phyloP scores from a whole-genome alignment of 2,888 invertebrate species.

The Amblyteles armatorius region DNA sequence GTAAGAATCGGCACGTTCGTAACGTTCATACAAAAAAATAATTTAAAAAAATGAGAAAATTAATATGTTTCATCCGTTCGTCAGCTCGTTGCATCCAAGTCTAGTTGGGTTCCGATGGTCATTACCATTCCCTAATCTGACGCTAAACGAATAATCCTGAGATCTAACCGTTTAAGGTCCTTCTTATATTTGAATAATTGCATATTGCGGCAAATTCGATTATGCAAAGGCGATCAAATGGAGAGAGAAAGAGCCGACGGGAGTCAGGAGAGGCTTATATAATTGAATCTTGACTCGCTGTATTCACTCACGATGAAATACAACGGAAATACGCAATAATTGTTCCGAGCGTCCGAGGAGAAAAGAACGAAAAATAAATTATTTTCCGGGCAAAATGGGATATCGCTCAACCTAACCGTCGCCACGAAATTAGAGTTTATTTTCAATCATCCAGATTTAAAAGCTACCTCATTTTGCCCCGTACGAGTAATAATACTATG shows the following conservation, averaged over 20 bases:
- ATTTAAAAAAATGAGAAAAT: background rate
- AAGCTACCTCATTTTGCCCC: too few species aligned
- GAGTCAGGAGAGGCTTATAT: background rate
- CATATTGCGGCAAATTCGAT: conserved; percentile 50
- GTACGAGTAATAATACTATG: too few species aligned
- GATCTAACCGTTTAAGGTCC: conserved; percentile 33
- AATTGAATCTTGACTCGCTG: background rate
- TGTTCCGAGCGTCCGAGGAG: background rate
- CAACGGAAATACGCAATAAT: too few species aligned
- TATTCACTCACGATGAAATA: too few species aligned
- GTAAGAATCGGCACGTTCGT: background rate
- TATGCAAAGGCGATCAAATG: conserved; percentile 63
- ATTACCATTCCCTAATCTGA: conserved; percentile 14
- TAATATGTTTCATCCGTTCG: background rate
- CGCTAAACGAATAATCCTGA: conserved; percentile 56
- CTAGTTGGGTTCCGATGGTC: background rate
- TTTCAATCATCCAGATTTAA: too few species aligned
- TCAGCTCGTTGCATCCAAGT: background rate
- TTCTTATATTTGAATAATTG: conserved; percentile 64
- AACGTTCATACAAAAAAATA: background rate
- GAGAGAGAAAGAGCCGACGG: conserved; percentile 7
- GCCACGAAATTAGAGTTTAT: too few species aligned
- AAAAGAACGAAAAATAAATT: background rate
- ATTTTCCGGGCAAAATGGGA: too few species aligned
- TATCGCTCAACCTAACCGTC: too few species aligned